Evolutionary conservation across 2,113 vertebrate species (phyloP), one percentile per base, ranked within the genome.

Genomic region (Microcebus murinus): DNA sequence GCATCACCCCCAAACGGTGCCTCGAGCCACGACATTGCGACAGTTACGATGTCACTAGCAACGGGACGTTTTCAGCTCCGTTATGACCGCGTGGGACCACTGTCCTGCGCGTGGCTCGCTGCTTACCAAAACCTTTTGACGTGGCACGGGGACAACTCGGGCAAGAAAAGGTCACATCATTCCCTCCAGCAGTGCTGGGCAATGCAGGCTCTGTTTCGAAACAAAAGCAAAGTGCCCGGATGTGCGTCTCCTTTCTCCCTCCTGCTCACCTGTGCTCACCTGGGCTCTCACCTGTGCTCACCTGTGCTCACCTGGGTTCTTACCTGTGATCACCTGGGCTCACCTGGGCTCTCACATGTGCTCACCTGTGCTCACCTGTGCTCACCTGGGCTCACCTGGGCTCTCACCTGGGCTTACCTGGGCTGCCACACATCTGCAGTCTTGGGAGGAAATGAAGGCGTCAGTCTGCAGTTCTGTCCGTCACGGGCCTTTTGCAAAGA

Each of bases 401-500:
- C 42, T 42, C 42, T 42, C 80, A 71, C 39, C 67, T 50, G 59
- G 70, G 36, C 67, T 63, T 34, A 52, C 76, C 61, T 20, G 73
- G 91, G 31, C 85, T 45, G 82, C 86, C 4, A 27, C 17, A 81
- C 81, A 82, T 68, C 42, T 50, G 45, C 4, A 2, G 36, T 55
- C 93, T 79, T 36, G 0, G 55, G 57, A 77, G 90, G 74, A 88
- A 85, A 73, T 27, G 36, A 81, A 84, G 90, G 81, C 82, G 77
- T 96, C 96, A 92, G 77, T 92, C 87, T 74, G 80, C 8, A 55
- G 59, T 50, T 87, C 77, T 79, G 96, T 93, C 95, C 95, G 89
- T 96, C 96, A 96, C 55, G 6, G 1, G 61, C 42, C 71, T 68
- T 73, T 88, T 0, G 0, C 71, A 68, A 86, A 90, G 92, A 57